Evolutionary conservation across 2,888 invertebrate genomes (phyloP).

Genomic region (Volucella bombylans): DNA sequence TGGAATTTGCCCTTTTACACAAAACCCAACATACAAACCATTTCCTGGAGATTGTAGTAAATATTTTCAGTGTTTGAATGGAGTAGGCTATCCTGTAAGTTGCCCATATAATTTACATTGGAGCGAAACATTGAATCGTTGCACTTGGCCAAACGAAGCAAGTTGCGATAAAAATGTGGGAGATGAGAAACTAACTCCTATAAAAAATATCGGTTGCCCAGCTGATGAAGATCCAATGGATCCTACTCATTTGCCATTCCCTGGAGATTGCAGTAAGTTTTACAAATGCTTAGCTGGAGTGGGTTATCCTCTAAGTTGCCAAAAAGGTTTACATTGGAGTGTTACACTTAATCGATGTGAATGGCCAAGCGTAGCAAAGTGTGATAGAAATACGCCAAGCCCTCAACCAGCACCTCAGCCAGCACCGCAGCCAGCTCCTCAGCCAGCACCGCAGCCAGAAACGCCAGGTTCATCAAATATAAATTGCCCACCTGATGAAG

Average conservation of each 20-base stretch:
- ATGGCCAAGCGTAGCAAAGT: constrained; percentile 75
- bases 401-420: no score
- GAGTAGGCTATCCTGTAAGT: constrained; percentile 24
- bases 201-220: no score
- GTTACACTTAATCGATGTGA: constrained; percentile 78
- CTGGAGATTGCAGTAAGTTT: constrained; percentile 78
- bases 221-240: no score
- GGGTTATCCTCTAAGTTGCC: constrained; percentile 76
- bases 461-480: no score
- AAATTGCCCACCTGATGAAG: no score
- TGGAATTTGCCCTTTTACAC: no score
- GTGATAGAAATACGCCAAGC: constrained; percentile 41
- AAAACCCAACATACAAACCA: background rate
- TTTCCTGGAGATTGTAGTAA: constrained; percentile 76
- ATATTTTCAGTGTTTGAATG: constrained; percentile 75
- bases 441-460: no score
- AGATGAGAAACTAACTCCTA: background rate
- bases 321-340: constrained; percentile 78
- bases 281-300: constrained; percentile 77
- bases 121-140: constrained; percentile 74
- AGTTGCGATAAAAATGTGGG: constrained; percentile 67
- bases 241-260: constrained; percentile 5
- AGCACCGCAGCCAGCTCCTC: no score
- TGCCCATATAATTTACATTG: constrained; percentile 76
- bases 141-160: constrained; percentile 75